Base-by-base conservation (phyloP, 2,888 invertebrate genomes). In the Dicycla oo region DNA sequence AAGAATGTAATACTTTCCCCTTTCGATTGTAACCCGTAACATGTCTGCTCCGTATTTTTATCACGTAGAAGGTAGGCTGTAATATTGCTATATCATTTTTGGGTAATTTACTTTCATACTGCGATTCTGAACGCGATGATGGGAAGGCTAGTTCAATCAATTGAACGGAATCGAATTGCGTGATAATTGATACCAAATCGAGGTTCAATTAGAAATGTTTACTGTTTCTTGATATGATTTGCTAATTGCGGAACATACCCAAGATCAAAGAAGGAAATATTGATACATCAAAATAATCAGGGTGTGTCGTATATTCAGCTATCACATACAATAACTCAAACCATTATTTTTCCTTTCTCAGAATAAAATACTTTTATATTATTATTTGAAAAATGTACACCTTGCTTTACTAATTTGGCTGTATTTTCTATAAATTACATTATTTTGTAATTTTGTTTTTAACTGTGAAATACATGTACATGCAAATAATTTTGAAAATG, bases 61-160 rank as follows among this genome's bases (percentile, higher is more conserved):
- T 67, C 82, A 79, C 78, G 78, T 69, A 58, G 18, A 4, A 30
- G 30, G 34, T 11, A 43, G 20, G 15, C 60, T 61, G 54, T 63
- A 63, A 63, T 70, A 66, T n/a, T 63, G 26, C 23, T 60, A 67
- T 54, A 78, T 65, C 15, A 67, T 77, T 82, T 66, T 67, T 66
- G 63, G 53, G 57, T 62, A 43, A 66, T 77, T 49, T 23, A 66
- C 62, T 68, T 75, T 66, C 26, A 58, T 30, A 30, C 47, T 30
- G 23, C 53, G 23, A 77, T 30, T 40, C 38, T n/a, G 23, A 72
- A 68, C 47, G 49, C 47, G 47, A 64, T 43, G 57, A 76, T 76
- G 3, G 23, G n/a, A 69, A 13, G 11, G n/a, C 13, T 62, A 60
- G 56, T 51, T 68, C 43, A 63, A 54, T 66, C 62, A 62, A 66